Conservation (phyloP, 30 jellyfish, hydroid and myxozoan genomes). For the Nemopilema nomurai region DNA sequence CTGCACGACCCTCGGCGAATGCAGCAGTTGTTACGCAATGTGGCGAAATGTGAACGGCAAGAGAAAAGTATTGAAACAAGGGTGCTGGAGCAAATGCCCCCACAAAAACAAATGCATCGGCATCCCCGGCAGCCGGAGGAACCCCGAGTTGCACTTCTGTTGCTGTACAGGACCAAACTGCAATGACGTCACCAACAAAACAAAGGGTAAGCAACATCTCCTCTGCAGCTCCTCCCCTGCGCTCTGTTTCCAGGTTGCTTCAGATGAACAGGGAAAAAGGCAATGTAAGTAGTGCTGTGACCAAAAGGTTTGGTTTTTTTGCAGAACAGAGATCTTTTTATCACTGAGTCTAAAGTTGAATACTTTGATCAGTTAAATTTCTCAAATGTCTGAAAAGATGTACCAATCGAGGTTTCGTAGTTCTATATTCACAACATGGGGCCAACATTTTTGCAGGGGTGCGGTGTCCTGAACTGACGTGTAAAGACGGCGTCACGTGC, state of each 20-base stretch:
- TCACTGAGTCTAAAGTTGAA: too few relatives aligned
- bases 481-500: slow-evolving; percentile 34
- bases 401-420: background rate
- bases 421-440: background rate
- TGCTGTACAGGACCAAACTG: slow-evolving; percentile 62
- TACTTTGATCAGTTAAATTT: too few relatives aligned
- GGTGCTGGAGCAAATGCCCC: slow-evolving; percentile 45
- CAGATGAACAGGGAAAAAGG: too few relatives aligned
- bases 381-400: background rate
- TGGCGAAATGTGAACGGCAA: slow-evolving; percentile 30
- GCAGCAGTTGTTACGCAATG: slow-evolving; percentile 43
- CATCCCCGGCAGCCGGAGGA: background rate
- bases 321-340: too few relatives aligned
- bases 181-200: slow-evolving; percentile 18
- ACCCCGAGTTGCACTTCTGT: slow-evolving; percentile 12
- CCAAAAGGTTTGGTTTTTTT: too few relatives aligned
- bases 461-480: slow-evolving; percentile 33
- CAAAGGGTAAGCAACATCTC: slow-evolving; percentile 31
- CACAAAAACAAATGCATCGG: slow-evolving; percentile 48
- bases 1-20: slow-evolving; percentile 6
- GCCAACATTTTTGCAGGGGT: slow-evolving; percentile 3
- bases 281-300: too few relatives aligned
- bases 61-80: slow-evolving; percentile 22
- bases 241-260: too few relatives aligned
- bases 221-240: too few relatives aligned